A percentile compares a stretch with the other conserved stretches of the same genome.
Conservation (phyloP, 1,140 invertebrate species). For the Aphaenogaster ashmeadi region DNA sequence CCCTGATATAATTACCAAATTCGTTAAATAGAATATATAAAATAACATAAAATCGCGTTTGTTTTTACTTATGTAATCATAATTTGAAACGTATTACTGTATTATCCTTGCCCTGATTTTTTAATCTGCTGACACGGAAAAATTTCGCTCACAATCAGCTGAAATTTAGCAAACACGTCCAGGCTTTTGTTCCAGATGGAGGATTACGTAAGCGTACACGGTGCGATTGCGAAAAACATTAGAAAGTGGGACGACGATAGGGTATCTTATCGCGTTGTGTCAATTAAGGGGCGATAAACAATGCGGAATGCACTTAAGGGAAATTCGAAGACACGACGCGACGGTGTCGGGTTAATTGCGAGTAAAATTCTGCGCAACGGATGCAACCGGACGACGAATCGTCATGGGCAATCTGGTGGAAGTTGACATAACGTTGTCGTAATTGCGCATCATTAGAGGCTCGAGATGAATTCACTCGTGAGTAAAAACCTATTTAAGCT, state of each 20-base stretch:
- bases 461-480: slow-evolving; percentile 5
- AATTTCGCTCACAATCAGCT: neutral
- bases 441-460: neutral
- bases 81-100: neutral
- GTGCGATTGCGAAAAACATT: slow-evolving; percentile 18
- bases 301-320: slow-evolving; percentile 41
- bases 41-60: neutral
- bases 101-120: neutral
- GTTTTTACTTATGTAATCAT: neutral
- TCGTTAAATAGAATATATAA: neutral
- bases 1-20: neutral
- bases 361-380: neutral
- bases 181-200: neutral
- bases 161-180: neutral
- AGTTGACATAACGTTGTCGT: neutral
- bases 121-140: neutral
- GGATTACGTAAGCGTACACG: slow-evolving; percentile 27
- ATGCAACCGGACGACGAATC: slow-evolving; percentile 4
- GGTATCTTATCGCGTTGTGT: slow-evolving; percentile 29
- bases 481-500: neutral
- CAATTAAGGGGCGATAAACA: slow-evolving; percentile 38
- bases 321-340: slow-evolving; percentile 12
- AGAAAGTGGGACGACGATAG: slow-evolving; percentile 37
- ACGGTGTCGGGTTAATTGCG: slow-evolving; percentile 19
- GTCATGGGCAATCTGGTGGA: neutral